A percentile compares a stretch with the other conserved stretches of the same genome.
Evolutionary conservation across 2,797 vertebrate species (phyloP).

Genomic region (Erithacus rubecula): DNA sequence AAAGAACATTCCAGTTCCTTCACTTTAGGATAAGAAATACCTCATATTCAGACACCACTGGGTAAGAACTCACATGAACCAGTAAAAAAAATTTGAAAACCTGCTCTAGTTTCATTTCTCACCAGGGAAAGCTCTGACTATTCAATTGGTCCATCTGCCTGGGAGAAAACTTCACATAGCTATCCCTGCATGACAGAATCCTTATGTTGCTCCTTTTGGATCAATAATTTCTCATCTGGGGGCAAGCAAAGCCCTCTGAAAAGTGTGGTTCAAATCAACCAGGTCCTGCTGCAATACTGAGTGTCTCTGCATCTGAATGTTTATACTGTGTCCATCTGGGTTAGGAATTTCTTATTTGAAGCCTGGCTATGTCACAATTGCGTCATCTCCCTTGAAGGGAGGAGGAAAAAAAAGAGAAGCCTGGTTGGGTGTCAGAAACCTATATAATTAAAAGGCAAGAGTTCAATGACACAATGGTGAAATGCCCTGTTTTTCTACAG

Average conservation of each 20-base stretch:
- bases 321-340: constrained; percentile 42
- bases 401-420: neutral
- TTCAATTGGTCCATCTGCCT: constrained; percentile 25
- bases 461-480: constrained; percentile 41
- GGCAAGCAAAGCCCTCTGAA: neutral
- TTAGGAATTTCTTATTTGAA: constrained; percentile 46
- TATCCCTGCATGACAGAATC: neutral
- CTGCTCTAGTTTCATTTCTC: constrained; percentile 21
- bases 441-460: constrained; percentile 60
- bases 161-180: neutral
- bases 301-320: constrained; percentile 23
- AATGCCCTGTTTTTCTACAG: constrained; percentile 59
- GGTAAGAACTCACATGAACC: neutral
- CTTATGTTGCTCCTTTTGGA: constrained; percentile 38
- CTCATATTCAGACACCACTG: neutral
- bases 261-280: constrained; percentile 28
- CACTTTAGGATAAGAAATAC: neutral
- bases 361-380: constrained; percentile 40
- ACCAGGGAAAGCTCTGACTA: neutral
- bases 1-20: neutral
- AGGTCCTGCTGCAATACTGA: neutral
- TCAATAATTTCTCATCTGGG: constrained; percentile 49
- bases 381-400: constrained; percentile 40
- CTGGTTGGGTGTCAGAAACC: constrained; percentile 57
- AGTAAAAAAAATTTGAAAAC: neutral